Base-by-base conservation (phyloP, 2,113 vertebrate species). In the Columba janthina region DNA sequence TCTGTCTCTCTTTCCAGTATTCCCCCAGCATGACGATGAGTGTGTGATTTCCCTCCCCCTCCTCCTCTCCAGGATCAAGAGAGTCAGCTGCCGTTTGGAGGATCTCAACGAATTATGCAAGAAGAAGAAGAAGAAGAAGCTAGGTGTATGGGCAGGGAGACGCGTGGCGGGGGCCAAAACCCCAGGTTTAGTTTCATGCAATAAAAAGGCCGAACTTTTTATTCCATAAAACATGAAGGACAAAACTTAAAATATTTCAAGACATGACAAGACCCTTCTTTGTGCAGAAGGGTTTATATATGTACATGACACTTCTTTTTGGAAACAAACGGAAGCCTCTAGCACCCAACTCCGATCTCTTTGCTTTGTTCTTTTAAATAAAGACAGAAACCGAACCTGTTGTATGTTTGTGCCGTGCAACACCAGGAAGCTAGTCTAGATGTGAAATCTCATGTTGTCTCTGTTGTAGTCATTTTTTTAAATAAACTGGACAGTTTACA, bases 1-100 rank as follows among this genome's bases (percentile, higher is more conserved):
- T 97, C 86, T 95, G 93, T 96, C 92, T 98, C 94, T 97, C 54
- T 97, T 94, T 46, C 18, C 97, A 99, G 99, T 99, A 99, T 98
- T 99, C 99, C 98, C 99, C 99, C 96, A 99, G 99, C 98, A 99
- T 99, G 99, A 99, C 99, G 97, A 99, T 99, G 99, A 99, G 99
- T 86, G 99, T 99, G 99, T 99, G 99, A 99, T 98, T 95, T 93
- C 94, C 95, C 95, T 97, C 97, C 96, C 97, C 97, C 95, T 97
- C 96, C 97, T 97, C 97, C 97, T 95, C 85, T 97, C 98, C 97
- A 94, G 97, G 98, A 98, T 92, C 97, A 98, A 95, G 97, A 97
- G 98, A 98, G 98, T 99, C 98, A 97, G 98, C 99, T 98, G 99
- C 98, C 98, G 97, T 99, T 98, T 94, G 98, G 98, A 99, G 99